Evolutionary conservation across 1,140 invertebrate species (phyloP), one percentile per base, ranked within the genome.

Genomic region (Ephestia elutella): DNA sequence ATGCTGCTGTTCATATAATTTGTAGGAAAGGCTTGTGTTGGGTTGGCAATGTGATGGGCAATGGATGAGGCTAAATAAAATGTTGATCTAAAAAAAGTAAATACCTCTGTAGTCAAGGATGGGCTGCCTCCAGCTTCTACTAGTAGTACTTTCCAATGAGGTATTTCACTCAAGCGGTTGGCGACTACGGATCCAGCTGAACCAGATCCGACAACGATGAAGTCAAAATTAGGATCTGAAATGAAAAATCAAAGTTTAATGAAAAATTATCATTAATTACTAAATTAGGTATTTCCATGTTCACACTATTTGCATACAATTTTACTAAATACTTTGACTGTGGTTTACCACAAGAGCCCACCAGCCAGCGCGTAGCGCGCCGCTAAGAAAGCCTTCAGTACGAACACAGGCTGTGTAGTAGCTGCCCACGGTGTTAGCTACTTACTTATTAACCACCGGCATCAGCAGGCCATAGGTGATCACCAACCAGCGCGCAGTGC

Each of bases 171-270:
- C 30, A 97, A 83, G 25, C 96, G 90, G 63, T 93, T 95, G 2
- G 96, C 96, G 13, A 97, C 83, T 8, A 97, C 95, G 1, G 94
- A 93, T 4, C 96, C 96, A 0, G 96, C 95, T 10, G 95, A 95
- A 10, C 73, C 73, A 10, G 68, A 65, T 10, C 73, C 73, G 0
- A 75, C 68, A 7, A 75, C 66, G 13, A 75, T 67, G 57, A 73
- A 75, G 56, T 75, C 73, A 56, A 68, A 75, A 18, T 66, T 68
- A 20, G 78, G 77, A 65, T 75, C 77, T 80, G 63, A 56, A 72
- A 68, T 8, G 2, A 65, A 15, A 44, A 44, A 44, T n/a, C 1
- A 44, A 15, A 10, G n/a, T 44, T 15, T 44, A 15, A 38, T 8
- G 5, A 11, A 8, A 38, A 7, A 38, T 38, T 38, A 38, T 38